Base-by-base conservation (phyloP, 2,113 vertebrate genomes). In the Urocynchramus pylzowi region DNA sequence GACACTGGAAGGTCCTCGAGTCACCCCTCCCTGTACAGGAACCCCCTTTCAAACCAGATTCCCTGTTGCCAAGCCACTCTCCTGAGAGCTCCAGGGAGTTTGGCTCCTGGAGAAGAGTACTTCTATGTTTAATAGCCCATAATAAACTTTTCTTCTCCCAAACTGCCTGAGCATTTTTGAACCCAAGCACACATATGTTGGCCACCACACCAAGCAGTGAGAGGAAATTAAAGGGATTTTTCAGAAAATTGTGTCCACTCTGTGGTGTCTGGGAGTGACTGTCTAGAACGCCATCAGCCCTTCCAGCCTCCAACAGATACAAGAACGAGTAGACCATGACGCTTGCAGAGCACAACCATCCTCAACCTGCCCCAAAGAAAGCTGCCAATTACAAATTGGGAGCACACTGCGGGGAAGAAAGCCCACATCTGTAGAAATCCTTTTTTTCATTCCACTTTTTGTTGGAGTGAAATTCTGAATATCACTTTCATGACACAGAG, bases 1-100 rank as follows among this genome's bases (percentile, higher is more conserved):
- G 16, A 79, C 24, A 13, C 31, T 75, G 26, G 30, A 63, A 79
- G 10, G 9, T 37, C 5, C 26, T 53, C 23, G 42, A 31, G 50
- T 23, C 23, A 57, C 23, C 12, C 19, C 2, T 11, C 22, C 7
- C 1, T 0, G 3, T 27, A 14, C 44, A 52, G 35, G 8, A 54
- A 20, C 5, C 15, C 24, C n/a, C 31, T 57, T 67, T 20, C 47
- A 53, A 68, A 33, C 10, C 42, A 22, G 7, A 18, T 2, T 61
- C 39, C 31, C 22, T 59, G 16, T 21, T 31, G 39, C 26, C 31
- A 71, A 20, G 33, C 16, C 18, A 6, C 14, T 42, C 18, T 30
- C n/a, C 35, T 69, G 23, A 39, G 13, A 47, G 41, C 7, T 68
- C 35, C 60, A 7, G 28, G 27, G 52, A 47, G 20, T 86, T 13